Base-by-base conservation (phyloP, 2,888 invertebrate species). In the Nomada ferruginata region DNA sequence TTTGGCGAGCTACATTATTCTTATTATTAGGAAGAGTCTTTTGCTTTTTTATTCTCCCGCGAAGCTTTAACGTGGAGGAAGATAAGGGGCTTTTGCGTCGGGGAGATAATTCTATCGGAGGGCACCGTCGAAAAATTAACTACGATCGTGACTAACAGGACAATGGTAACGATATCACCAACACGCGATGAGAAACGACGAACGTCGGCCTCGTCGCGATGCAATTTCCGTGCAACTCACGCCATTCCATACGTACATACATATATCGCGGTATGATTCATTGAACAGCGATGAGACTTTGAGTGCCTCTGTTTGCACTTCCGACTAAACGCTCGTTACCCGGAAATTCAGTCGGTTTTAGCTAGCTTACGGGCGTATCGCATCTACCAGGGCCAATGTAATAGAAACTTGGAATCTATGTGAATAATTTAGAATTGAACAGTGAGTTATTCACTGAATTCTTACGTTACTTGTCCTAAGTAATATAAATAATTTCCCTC, bases 221-320 rank as follows among this genome's bases (percentile, higher is more conserved):
- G 57, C 61, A 77, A 75, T 75, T 76, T 66, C 78, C 66, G 53
- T 10, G 52, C 55, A 18, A 65, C 55, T n/a, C n/a, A 20, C 47
- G 36, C 63, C 47, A 18, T 23, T 64, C 10, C 29, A n/a, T 36
- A 47, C 9, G 13, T 50, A 57, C 13, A 20, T 26, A 42, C 10
- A 9, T 57, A 52, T 64, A 76, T 79, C 79, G 13, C 64, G 9
- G 63, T 20, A 71, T 80, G 78, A 80, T 78, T 80, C 79, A 80
- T 77, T 50, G 60, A 60, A 47, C 79, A 66, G 23, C 79, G 70
- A 77, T 47, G 79, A n/a, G n/a, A 68, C 66, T 77, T 53, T 47
- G 63, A 50, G 57, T 65, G 69, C 36, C 53, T 65, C 59, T 65
- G 79, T 76, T 75, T 64, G 44, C 53, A 11, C 53, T 76, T 79